A percentile compares a stretch with the other conserved stretches of the same genome.
phyloP scores from a whole-genome alignment of 2,113 vertebrate genomes.

The Pogonocichla stellata region DNA sequence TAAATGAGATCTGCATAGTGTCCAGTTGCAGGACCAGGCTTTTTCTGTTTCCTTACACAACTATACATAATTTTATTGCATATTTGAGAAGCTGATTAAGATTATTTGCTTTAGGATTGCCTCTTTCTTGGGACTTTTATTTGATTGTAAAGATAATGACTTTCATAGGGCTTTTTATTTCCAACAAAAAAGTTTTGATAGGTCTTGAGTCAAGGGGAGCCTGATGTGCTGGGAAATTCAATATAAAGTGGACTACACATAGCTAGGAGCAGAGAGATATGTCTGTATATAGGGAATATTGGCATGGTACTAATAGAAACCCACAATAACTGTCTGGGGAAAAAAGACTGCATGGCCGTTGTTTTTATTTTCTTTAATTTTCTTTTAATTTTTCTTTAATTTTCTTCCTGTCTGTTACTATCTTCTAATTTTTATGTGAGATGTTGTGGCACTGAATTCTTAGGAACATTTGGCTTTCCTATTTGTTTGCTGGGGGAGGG shows the following conservation, averaged over 20 bases:
- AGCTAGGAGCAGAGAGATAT: neutral
- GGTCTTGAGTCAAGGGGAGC: neutral
- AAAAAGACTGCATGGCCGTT: fast-evolving
- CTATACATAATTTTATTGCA: neutral
- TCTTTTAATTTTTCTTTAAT: too few species aligned
- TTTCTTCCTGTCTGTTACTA: neutral
- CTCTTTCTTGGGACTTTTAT: neutral
- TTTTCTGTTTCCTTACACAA: neutral
- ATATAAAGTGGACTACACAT: neutral
- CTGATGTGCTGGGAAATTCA: neutral
- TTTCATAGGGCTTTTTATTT: neutral
- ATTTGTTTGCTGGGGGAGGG: neutral
- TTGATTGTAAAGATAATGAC: neutral
- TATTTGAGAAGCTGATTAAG: neutral
- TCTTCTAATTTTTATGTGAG: neutral
- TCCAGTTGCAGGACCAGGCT: neutral
- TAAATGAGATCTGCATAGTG: neutral
- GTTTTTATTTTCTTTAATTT: neutral
- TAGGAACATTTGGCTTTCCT: neutral
- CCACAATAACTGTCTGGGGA: neutral
- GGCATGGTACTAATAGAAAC: neutral
- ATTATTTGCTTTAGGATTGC: neutral
- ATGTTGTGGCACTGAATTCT: neutral
- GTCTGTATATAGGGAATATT: neutral
- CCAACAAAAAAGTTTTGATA: neutral